Evolutionary conservation across 2,113 vertebrate genomes (phyloP), one percentile per base, ranked within the genome.

Genomic region (Myrmecobius fasciatus): DNA sequence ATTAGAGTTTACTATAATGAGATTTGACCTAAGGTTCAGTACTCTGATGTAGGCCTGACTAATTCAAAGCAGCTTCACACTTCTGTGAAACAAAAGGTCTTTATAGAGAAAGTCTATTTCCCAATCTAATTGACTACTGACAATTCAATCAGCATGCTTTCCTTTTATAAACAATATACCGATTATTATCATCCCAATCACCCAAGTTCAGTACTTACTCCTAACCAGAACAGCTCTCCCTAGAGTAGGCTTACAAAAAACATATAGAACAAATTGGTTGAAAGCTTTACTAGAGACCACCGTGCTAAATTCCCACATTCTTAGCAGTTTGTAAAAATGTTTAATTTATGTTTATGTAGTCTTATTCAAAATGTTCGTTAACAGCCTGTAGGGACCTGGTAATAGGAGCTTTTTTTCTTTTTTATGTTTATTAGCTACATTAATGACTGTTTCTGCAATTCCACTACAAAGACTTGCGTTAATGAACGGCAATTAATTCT

Each of bases 361-460:
- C 98, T 98, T 98, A 98, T 98, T 99, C 98, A 98, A 98, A 99
- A 98, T 98, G 98, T 99, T 99, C 98, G 98, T 98, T 98, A 98
- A 98, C 98, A 98, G 99, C 98, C 98, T 98, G 98, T 98, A 98
- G 98, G 98, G 98, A 98, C 98, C 97, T 96, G 97, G 98, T 99
- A 98, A 99, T 98, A 98, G 98, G 98, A 99, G 98, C 98, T 98
- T 98, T 98, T 98, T 98, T 99, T 98, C 98, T 98, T 98, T 98
- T 99, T 99, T 98, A 99, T 99, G 98, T 99, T 99, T 99, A 99
- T 99, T 99, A 99, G 98, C 97, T 98, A 98, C 98, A 99, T 99
- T 99, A 99, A 98, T 98, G 98, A 98, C 98, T 99, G 98, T 98
- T 99, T 99, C 98, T 98, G 98, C 98, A 98, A 98, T 98, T 98